These are phyloP conservation scores for Poecile montanus DNA, from an alignment of 2,797 vertebrate genomes.

Conservation along the genomic window DNA sequence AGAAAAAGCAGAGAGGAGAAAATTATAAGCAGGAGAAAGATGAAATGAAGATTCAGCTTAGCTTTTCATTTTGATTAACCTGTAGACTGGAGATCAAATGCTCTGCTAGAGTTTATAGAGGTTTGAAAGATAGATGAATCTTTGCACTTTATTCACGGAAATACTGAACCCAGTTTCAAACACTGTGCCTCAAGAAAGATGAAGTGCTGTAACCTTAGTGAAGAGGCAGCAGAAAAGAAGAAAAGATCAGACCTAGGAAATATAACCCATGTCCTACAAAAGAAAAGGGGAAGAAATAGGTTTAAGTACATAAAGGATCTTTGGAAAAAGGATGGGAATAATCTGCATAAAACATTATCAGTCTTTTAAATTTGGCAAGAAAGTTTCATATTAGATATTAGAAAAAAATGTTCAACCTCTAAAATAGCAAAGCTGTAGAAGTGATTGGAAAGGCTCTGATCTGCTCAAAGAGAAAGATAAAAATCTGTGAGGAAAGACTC, in stretches of 20 bases:
- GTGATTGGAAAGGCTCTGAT: neutral
- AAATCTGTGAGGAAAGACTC: neutral
- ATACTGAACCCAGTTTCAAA: neutral
- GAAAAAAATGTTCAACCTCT: neutral
- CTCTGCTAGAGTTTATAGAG: neutral
- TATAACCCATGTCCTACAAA: neutral
- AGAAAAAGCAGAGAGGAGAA: neutral
- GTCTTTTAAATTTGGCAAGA: neutral
- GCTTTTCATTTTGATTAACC: neutral
- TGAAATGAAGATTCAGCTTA: neutral
- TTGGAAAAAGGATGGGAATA: neutral
- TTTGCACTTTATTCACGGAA: neutral
- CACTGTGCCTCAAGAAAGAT: neutral
- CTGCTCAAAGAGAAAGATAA: neutral
- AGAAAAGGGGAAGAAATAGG: neutral
- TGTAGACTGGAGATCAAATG: neutral
- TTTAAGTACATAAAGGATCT: neutral
- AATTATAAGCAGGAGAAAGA: neutral
- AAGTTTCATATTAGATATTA: neutral
- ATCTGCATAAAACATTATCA: neutral
- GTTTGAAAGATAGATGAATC: neutral
- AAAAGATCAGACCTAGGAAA: neutral
- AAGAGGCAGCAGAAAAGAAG: neutral
- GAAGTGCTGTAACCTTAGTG: neutral
- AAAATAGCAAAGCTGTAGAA: neutral